These are phyloP conservation scores for Oncopeltus fasciatus DNA, from an alignment of 1,140 invertebrate genomes.

Conservation along the genomic window DNA sequence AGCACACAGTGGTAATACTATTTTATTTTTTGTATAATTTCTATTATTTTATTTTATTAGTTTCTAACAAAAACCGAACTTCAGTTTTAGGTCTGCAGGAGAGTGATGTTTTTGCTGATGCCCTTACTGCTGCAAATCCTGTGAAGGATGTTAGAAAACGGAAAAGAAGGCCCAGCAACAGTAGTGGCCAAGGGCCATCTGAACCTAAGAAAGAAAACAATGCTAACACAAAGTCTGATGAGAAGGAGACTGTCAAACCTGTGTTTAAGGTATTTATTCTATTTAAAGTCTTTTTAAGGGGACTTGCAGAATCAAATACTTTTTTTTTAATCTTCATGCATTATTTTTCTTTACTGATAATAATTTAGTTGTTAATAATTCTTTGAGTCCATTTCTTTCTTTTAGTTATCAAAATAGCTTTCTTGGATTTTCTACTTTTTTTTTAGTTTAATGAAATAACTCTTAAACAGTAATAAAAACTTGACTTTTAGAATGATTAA, in stretches of 20 bases:
- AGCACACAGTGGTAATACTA: neutral
- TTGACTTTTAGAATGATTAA: no score
- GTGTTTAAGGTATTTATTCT: slow-evolving; percentile 37
- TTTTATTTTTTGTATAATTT: neutral
- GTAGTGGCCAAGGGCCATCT: slow-evolving; percentile 35
- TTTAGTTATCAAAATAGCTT: no score
- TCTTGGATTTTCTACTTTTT: no score
- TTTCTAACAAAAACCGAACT: no score
- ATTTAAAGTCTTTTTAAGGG: no score
- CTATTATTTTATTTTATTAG: no score
- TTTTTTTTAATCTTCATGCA: neutral
- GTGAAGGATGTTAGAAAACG: slow-evolving; percentile 61
- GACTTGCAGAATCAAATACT: no score
- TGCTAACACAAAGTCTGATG: slow-evolving; percentile 24
- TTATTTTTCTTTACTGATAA: neutral
- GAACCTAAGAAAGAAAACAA: slow-evolving; percentile 21
- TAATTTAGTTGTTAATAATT: neutral
- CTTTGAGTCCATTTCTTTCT: no score
- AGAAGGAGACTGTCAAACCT: slow-evolving; percentile 33
- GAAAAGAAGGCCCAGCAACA: slow-evolving; percentile 53
- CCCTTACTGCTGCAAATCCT: slow-evolving; percentile 49
- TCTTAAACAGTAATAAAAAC: no score
- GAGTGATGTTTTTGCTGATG: slow-evolving; percentile 84
- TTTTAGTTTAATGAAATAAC: no score
- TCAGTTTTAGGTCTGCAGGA: slow-evolving; percentile 45